These are phyloP conservation scores for Neelides sp. DNA, from an alignment of 1,140 invertebrate species.

Conservation along the genomic window DNA sequence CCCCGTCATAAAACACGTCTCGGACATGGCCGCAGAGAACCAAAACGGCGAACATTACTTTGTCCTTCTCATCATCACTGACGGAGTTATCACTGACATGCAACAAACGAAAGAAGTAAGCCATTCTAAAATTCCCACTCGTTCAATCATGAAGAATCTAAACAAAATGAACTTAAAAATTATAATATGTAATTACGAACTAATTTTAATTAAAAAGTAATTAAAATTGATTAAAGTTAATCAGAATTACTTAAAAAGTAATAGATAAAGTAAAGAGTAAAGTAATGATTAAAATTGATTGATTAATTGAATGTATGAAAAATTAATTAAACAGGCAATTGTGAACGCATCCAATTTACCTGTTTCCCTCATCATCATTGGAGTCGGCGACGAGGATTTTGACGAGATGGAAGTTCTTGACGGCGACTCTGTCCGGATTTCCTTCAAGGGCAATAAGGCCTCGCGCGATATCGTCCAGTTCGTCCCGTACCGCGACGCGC, in stretches of 20 bases:
- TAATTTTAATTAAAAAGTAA: too few relatives aligned
- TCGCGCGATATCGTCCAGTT: conserved; percentile 33
- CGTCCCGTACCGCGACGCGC: conserved; percentile 25
- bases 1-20: conserved; percentile 47
- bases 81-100: conserved; percentile 56
- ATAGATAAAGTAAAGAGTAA: too few relatives aligned
- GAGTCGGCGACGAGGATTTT: conserved; percentile 48
- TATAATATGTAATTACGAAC: too few relatives aligned
- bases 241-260: too few relatives aligned
- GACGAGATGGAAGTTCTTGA: conserved; percentile 46
- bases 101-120: conserved; percentile 44
- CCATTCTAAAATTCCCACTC: too few relatives aligned
- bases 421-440: conserved; percentile 43
- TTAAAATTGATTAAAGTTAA: too few relatives aligned
- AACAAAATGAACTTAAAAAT: too few relatives aligned
- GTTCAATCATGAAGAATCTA: too few relatives aligned
- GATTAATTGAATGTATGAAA: too few relatives aligned
- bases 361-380: conserved; percentile 51
- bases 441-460: conserved; percentile 38
- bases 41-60: conserved; percentile 46
- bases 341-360: conserved; percentile 44
- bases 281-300: too few relatives aligned
- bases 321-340: conserved; percentile 39
- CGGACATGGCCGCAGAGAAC: conserved; percentile 38
- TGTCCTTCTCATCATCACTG: conserved; percentile 52